phyloP scores from a whole-genome alignment of 2,113 vertebrate genomes.

The Pygoscelis antarcticus region DNA sequence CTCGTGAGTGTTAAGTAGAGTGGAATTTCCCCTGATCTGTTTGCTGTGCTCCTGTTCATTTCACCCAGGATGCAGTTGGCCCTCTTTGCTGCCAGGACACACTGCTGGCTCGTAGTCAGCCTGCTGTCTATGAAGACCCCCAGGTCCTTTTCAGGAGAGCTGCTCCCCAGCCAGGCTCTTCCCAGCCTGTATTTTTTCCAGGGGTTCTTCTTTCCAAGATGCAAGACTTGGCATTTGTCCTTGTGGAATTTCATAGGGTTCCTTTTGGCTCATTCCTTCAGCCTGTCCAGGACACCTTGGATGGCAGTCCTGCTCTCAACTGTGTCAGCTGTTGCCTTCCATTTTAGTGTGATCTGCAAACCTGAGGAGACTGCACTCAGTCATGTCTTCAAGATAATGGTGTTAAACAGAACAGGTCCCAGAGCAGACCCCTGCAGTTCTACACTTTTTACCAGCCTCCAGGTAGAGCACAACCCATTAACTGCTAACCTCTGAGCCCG shows the following conservation, averaged over 20 bases:
- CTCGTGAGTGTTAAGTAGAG: not conserved
- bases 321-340: accelerated
- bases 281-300: not conserved
- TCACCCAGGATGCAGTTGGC: not conserved
- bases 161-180: not conserved
- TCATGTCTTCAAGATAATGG: not conserved
- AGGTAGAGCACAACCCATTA: not conserved
- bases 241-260: not conserved
- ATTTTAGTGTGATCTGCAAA: not conserved
- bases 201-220: not conserved
- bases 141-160: not conserved
- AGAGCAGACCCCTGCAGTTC: not conserved
- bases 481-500: not conserved
- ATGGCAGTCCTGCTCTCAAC: not conserved
- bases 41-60: not conserved
- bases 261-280: not conserved
- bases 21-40: not conserved
- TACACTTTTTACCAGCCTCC: not conserved
- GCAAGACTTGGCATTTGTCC: not conserved
- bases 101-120: not conserved
- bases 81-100: not conserved
- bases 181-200: not conserved
- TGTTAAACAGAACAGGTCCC: not conserved
- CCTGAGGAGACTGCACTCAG: not conserved
- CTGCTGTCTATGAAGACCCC: not conserved